These are phyloP conservation scores for Plecotus auritus DNA, from an alignment of 2,113 vertebrate genomes.

Conservation along the genomic window DNA sequence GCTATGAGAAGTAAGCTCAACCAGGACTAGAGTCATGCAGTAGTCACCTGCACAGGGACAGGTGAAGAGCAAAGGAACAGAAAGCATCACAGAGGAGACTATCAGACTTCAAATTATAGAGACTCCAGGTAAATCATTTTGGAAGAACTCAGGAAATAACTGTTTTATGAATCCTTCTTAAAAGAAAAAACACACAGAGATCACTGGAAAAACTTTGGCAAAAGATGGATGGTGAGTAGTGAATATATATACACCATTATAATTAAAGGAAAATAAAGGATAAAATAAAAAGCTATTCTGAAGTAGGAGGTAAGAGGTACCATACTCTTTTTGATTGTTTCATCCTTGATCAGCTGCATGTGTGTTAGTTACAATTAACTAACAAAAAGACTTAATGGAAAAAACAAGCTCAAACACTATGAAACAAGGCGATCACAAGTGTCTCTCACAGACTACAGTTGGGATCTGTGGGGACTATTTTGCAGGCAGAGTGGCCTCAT, in stretches of 20 bases:
- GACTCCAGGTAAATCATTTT: background rate
- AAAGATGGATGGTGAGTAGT: background rate
- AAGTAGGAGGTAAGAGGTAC: background rate
- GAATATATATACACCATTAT: background rate
- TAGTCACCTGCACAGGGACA: background rate
- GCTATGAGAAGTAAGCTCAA: background rate
- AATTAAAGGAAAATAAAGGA: background rate
- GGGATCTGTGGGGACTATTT: background rate
- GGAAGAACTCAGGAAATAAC: background rate
- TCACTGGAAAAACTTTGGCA: background rate
- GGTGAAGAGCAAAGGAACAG: background rate
- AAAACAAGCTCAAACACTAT: background rate
- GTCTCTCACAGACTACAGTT: background rate
- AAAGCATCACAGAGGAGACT: background rate
- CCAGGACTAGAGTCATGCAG: background rate
- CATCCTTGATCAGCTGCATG: background rate
- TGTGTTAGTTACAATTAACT: background rate
- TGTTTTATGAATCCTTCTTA: background rate
- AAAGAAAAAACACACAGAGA: background rate
- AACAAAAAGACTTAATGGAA: background rate
- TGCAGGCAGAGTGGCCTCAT: background rate
- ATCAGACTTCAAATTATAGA: background rate
- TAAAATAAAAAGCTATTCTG: background rate
- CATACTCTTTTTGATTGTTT: background rate
- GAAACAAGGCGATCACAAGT: background rate